Conservation (phyloP, 2,113 vertebrate species). For the Gadus chalcogrammus region DNA sequence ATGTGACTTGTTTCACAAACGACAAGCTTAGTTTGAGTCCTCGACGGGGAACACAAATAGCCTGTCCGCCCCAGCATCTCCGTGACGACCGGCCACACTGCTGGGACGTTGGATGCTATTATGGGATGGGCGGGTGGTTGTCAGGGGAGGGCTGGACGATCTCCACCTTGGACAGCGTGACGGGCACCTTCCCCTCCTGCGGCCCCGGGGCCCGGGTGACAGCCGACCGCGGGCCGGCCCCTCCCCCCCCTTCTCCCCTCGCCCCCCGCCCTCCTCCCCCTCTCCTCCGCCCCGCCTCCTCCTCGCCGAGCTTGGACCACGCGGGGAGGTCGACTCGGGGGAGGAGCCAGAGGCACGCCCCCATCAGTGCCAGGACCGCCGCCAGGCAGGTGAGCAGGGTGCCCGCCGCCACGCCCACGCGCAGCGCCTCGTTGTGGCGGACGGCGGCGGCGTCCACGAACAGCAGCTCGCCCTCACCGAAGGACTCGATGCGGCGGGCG, state of each 20-base stretch:
- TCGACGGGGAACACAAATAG: too few species aligned
- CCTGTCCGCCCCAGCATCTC: too few species aligned
- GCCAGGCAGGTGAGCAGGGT: conserved; percentile 84
- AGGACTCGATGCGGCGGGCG: conserved; percentile 86
- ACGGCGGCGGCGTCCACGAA: conserved; percentile 85
- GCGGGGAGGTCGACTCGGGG: conserved; percentile 79
- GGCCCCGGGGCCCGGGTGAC: conserved; percentile 81
- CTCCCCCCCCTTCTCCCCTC: conserved; percentile 34
- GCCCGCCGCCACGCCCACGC: conserved; percentile 80
- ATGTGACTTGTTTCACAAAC: too few species aligned
- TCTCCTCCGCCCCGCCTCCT: conserved; percentile 14
- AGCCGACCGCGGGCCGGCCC: conserved; percentile 53
- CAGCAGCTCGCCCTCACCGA: conserved; percentile 86
- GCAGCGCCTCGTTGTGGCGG: conserved; percentile 84
- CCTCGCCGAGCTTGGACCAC: conserved; percentile 57
- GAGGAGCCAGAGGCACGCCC: conserved; percentile 81
- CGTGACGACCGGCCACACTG: too few species aligned
- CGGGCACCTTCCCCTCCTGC: conserved; percentile 79
- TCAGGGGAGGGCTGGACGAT: conserved; percentile 80
- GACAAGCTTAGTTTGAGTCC: too few species aligned
- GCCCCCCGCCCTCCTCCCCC: conserved; percentile 27
- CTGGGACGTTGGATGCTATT: neutral
- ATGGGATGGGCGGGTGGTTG: neutral
- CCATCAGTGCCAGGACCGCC: conserved; percentile 75
- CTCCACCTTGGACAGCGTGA: conserved; percentile 83